Evolutionary conservation across 2,113 vertebrate genomes (phyloP), one percentile per base, ranked within the genome.

Genomic region (Orthonyx spaldingii): DNA sequence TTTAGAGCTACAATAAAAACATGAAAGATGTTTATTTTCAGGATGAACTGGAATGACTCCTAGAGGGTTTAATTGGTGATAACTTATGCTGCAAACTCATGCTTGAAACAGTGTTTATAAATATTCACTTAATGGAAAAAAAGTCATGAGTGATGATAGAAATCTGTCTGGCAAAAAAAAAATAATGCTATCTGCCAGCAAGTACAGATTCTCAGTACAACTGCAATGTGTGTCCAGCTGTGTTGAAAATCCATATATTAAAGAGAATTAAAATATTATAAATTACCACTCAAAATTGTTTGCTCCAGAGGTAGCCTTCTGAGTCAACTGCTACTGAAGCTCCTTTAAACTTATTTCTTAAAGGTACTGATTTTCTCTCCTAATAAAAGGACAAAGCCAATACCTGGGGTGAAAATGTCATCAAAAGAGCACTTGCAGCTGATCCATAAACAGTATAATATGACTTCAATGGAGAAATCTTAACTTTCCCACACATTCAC

Each of bases 211-310:
- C 50, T 60, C 69, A 83, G 69, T 83, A 61, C 22, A 81, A 71
- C 18, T 74, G 26, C 77, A 96, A 21, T 76, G 13, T 4, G 11
- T 21, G 65, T 70, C 61, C 87, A 93, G 81, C 83, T 97, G 87
- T 87, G 64, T 89, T 91, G 95, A 86, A 95, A 87, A 80, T 39
- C 50, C 77, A 74, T 77, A 65, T 77, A 96, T 84, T 91, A 96
- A 95, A 72, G 61, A 52, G 75, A 89, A 95, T 94, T 89, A 96
- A 97, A 95, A 82, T 92, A 83, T 57, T 94, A 87, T 90, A 96
- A 94, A 94, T 97, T 76, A 87, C 63, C 24, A 49, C 64, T 88
- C 53, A 87, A 24, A 77, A 93, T 60, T 13, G 56, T 96, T 97
- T 95, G 18, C 47, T 95, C 63, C 50, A 90, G 55, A 87, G 50